phyloP scores from a whole-genome alignment of 2,888 invertebrate species.

The Tipula unca region DNA sequence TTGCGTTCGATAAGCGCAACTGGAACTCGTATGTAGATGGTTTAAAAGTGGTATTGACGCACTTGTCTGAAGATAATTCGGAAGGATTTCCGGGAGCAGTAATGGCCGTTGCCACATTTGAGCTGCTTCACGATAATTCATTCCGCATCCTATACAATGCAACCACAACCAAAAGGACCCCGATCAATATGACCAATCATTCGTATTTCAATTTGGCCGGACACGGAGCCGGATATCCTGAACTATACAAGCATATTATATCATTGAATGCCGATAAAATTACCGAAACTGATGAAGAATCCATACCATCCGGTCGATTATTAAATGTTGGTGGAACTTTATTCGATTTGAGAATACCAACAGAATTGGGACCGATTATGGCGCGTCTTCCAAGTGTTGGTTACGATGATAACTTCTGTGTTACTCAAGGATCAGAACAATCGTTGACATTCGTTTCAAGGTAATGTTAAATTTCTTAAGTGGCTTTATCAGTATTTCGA shows the following conservation, averaged over 20 bases:
- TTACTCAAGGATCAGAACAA: slow-evolving; percentile 51
- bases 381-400: slow-evolving; percentile 60
- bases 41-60: slow-evolving; percentile 57
- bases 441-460: slow-evolving; percentile 53
- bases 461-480: slow-evolving; percentile 31
- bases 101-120: slow-evolving; percentile 59
- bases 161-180: slow-evolving; percentile 66
- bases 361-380: slow-evolving; percentile 56
- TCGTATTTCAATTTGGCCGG: slow-evolving; percentile 89
- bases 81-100: slow-evolving; percentile 87
- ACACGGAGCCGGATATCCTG: slow-evolving; percentile 57
- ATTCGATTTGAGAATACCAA: slow-evolving; percentile 64
- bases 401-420: slow-evolving; percentile 76
- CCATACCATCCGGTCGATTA: slow-evolving; percentile 59
- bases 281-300: slow-evolving; percentile 59
- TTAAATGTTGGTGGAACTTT: slow-evolving; percentile 54
- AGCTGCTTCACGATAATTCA: slow-evolving; percentile 62
- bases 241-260: slow-evolving; percentile 59
- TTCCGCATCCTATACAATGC: slow-evolving; percentile 69
- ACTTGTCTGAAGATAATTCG: slow-evolving; percentile 67
- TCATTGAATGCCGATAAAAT: slow-evolving; percentile 68
- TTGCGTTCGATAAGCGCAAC: slow-evolving; percentile 73
- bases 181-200: slow-evolving; percentile 80
- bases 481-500: not conserved
- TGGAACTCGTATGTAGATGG: slow-evolving; percentile 58